Evolutionary conservation across 2,113 vertebrate species (phyloP).

Genomic region (Corythornis madagascariensis): DNA sequence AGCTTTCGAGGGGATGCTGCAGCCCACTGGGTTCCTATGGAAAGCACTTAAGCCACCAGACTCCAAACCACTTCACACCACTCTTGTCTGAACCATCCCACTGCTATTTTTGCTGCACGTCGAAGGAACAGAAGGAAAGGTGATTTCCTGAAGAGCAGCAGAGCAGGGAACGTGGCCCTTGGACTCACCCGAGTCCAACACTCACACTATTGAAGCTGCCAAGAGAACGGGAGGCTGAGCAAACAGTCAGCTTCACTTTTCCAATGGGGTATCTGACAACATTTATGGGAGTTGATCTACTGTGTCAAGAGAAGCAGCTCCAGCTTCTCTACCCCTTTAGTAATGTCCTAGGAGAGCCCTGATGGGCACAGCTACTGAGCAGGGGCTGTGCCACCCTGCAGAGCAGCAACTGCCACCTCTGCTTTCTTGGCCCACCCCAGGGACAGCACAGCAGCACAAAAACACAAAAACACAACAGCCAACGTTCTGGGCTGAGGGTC

Average conservation of each 20-base stretch:
- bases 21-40: background rate
- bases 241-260: background rate
- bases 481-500: background rate
- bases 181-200: background rate
- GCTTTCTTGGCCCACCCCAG: background rate
- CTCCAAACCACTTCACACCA: background rate
- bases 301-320: background rate
- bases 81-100: background rate
- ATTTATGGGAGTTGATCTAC: background rate
- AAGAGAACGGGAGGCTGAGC: background rate
- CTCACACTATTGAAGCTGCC: background rate
- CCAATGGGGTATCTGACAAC: background rate
- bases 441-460: background rate
- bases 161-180: background rate
- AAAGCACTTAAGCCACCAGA: background rate
- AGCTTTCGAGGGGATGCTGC: background rate
- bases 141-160: background rate
- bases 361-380: background rate
- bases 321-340: background rate
- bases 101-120: background rate
- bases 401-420: background rate
- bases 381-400: background rate
- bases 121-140: background rate
- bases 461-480: background rate
- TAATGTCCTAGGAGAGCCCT: background rate